Evolutionary conservation across 1,140 invertebrate genomes (phyloP), one percentile per base, ranked within the genome.

Genomic region (Drosophila pallidifrons): DNA sequence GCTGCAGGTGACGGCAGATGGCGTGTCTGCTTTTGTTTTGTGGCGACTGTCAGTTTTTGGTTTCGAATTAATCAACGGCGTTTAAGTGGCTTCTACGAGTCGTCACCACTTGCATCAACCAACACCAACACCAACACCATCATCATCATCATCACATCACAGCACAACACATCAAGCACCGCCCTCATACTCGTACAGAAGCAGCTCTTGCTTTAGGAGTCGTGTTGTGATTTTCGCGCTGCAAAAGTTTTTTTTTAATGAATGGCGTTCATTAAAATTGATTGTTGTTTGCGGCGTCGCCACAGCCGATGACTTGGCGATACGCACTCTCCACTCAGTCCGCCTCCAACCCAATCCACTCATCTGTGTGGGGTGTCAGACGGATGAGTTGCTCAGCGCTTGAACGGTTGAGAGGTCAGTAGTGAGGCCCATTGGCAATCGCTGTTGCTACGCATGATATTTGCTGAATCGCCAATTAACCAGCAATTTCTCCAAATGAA

Each of bases 181-280:
- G 55, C 58, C 20, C 64, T 15, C 3, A 45, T 1, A 10, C 47
- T 15, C 3, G 32, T 1, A 10, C 38, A 20, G n/a, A 43, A 2
- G 35, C 13, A 51, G 16, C 45, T 35, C 28, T 13, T 28, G 20
- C n/a, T 30, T 15, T 46, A 16, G 5, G 35, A 41, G 30, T 47
- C 10, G 38, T 51, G 59, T 57, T 65, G 15, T 79, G 77, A 83
- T 88, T 89, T 89, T 83, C 68, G 71, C 67, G 69, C 69, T 75
- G 47, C 60, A 81, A 89, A 89, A 61, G 30, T 54, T 52, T 55
- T 38, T 55, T 88, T 88, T 89, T 88, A 88, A 88, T 89, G 85
- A 89, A 89, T 83, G 68, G 64, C 85, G 81, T 89, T 88, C 85
- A 89, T 88, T 89, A 88, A 88, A 88, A 88, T 83, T 88, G 85